Evolutionary conservation across 2,888 invertebrate species (phyloP).

Genomic region (Synergus itoensis): DNA sequence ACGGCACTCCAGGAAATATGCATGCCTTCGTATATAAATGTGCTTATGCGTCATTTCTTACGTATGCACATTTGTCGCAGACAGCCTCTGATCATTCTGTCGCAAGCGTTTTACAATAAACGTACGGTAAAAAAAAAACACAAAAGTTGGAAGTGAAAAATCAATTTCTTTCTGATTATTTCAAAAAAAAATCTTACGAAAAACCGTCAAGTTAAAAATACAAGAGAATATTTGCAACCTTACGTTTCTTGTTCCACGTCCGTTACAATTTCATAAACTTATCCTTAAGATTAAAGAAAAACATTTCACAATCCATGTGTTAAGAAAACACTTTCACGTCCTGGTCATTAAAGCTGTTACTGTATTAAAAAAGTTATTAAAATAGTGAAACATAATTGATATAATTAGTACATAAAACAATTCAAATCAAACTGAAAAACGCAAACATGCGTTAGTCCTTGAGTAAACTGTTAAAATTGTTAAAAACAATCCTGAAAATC

Average conservation of each 20-base stretch:
- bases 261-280: neutral
- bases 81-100: constrained; percentile 26
- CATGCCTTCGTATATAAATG: constrained; percentile 18
- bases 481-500: constrained; percentile 26
- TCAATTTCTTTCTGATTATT: neutral
- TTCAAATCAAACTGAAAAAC: constrained; percentile 7
- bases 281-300: constrained; percentile 2
- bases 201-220: neutral
- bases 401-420: constrained; percentile 19
- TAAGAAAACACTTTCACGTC: constrained; percentile 25
- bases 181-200: neutral
- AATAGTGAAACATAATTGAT: neutral
- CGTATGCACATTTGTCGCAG: constrained; percentile 39
- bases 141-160: neutral
- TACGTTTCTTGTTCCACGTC: neutral
- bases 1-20: constrained; percentile 11
- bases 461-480: constrained; percentile 25
- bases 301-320: constrained; percentile 23
- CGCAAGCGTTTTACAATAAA: constrained; percentile 33
- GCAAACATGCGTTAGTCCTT: constrained; percentile 36
- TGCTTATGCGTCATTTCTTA: constrained; percentile 38
- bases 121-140: neutral
- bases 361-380: constrained; percentile 27
- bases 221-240: neutral
- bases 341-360: constrained; percentile 27